Conservation (phyloP, 2,797 vertebrate species). For the Bradypodion pumilum region DNA sequence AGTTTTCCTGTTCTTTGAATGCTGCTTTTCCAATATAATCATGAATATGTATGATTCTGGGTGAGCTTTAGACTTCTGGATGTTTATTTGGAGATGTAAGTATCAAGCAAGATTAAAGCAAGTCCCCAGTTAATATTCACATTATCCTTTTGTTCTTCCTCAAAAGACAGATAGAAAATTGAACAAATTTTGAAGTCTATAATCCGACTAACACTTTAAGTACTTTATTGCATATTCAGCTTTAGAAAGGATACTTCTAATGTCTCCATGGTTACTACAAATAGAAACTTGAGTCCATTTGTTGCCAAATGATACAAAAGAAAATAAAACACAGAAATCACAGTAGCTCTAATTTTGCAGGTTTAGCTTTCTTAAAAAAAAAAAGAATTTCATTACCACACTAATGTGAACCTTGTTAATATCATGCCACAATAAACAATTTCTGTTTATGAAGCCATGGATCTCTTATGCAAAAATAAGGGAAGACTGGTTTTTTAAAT, state of each 20-base stretch:
- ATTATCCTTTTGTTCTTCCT: conserved; percentile 74
- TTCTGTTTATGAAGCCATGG: neutral
- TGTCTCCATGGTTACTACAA: conserved; percentile 81
- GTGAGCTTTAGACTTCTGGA: conserved; percentile 68
- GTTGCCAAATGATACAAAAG: conserved; percentile 69
- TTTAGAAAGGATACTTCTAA: conserved; percentile 71
- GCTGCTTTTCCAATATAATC: conserved; percentile 45
- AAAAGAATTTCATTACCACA: neutral
- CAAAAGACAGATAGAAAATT: conserved; percentile 75
- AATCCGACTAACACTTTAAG: conserved; percentile 77
- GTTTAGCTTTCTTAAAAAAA: conserved; percentile 7
- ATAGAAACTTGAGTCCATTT: conserved; percentile 71
- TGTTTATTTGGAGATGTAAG: conserved; percentile 58
- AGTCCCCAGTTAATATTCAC: conserved; percentile 75
- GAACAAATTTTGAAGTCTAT: conserved; percentile 77
- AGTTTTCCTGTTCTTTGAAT: conserved; percentile 45
- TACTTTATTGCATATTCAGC: conserved; percentile 71
- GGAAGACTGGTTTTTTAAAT: neutral
- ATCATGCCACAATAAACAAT: neutral
- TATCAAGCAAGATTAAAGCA: conserved; percentile 75
- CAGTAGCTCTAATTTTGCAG: conserved; percentile 8
- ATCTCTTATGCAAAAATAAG: neutral
- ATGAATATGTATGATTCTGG: conserved; percentile 81
- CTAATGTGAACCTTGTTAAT: neutral
- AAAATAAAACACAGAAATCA: conserved; percentile 44